Conservation (phyloP, 2,797 vertebrate genomes). For the Falco rusticolus region DNA sequence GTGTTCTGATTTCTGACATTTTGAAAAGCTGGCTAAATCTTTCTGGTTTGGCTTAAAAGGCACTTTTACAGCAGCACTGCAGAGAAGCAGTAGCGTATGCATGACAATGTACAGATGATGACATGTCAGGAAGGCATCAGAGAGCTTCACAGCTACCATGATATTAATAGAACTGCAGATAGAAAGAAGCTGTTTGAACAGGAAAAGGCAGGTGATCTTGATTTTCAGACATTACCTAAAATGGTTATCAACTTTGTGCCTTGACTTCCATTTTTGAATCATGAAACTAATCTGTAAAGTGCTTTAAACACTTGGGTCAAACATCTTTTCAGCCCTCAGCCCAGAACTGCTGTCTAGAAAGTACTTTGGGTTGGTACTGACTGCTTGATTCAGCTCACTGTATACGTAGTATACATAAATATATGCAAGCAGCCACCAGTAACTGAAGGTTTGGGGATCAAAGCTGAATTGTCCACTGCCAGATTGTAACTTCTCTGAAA, state of each 20-base stretch:
- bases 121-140: neutral
- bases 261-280: neutral
- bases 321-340: neutral
- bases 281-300: neutral
- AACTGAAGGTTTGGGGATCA: neutral
- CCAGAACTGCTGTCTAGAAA: neutral
- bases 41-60: neutral
- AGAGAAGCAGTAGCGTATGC: neutral
- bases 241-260: neutral
- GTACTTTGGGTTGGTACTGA: neutral
- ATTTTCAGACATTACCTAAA: neutral
- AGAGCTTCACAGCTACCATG: neutral
- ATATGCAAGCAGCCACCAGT: neutral
- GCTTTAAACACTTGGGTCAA: neutral
- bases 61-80: neutral
- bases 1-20: neutral
- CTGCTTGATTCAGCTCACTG: neutral
- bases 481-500: neutral
- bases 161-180: neutral
- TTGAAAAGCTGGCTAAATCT: neutral
- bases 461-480: neutral
- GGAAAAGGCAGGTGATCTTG: neutral
- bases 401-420: fast-evolving
- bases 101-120: neutral
- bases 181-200: neutral